These are phyloP conservation scores for Falcunculus frontatus DNA, from an alignment of 2,113 vertebrate genomes.

Conservation along the genomic window DNA sequence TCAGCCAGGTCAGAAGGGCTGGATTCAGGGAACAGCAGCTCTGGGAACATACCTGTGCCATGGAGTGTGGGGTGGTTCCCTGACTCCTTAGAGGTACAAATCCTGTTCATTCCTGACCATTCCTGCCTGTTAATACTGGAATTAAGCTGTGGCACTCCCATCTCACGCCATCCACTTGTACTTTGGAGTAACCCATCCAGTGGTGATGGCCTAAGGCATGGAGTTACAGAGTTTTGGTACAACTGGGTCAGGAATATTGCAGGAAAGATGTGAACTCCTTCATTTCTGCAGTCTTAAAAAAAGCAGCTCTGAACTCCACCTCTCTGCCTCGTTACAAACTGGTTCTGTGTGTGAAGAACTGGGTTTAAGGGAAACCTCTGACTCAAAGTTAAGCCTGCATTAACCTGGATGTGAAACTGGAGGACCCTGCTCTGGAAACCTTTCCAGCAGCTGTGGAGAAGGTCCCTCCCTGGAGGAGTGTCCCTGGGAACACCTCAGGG, in stretches of 20 bases:
- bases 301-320: background rate
- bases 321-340: background rate
- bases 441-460: background rate
- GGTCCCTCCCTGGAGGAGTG: background rate
- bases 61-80: accelerated
- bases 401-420: background rate
- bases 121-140: accelerated
- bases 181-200: background rate
- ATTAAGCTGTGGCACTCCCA: background rate
- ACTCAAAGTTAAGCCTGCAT: background rate
- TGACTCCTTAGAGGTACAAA: background rate
- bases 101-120: accelerated
- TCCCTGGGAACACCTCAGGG: background rate
- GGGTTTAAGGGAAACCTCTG: background rate
- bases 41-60: accelerated
- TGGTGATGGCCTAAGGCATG: accelerated
- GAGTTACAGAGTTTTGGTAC: background rate
- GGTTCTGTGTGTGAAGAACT: accelerated
- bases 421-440: background rate
- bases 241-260: accelerated
- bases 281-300: background rate
- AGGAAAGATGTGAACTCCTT: background rate
- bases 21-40: background rate
- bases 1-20: background rate
- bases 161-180: background rate